phyloP scores from a whole-genome alignment of 2,888 invertebrate species.

The Drosophila flavopinicola region DNA sequence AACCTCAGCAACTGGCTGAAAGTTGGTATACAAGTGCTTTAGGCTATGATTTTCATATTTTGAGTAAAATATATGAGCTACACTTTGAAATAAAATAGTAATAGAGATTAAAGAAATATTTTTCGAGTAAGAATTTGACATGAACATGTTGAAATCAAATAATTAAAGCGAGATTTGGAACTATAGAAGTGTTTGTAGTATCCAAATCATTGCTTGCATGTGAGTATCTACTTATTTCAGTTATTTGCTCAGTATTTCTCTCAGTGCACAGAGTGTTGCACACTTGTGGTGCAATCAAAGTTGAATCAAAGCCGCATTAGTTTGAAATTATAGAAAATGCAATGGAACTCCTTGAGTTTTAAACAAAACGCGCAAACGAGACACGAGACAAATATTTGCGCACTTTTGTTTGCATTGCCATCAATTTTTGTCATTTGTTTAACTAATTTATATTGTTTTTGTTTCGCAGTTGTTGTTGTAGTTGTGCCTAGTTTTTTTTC shows the following conservation, averaged over 20 bases:
- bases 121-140: too few relatives aligned
- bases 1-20: too few relatives aligned
- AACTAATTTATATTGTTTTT: conserved; percentile 44
- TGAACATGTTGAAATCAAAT: too few relatives aligned
- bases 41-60: too few relatives aligned
- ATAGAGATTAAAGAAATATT: neutral
- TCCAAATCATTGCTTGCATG: too few relatives aligned
- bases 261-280: conserved; percentile 30
- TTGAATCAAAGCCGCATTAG: conserved; percentile 72
- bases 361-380: conserved; percentile 8
- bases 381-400: conserved; percentile 71
- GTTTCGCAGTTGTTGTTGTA: conserved; percentile 5
- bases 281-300: conserved; percentile 54
- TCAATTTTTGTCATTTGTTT: conserved; percentile 77
- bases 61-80: too few relatives aligned
- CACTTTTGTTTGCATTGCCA: conserved; percentile 75
- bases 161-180: too few relatives aligned
- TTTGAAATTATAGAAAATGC: conserved; percentile 72
- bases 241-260: conserved; percentile 8
- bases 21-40: too few relatives aligned
- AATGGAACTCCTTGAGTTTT: conserved; percentile 49
- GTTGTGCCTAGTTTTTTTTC: conserved; percentile 18
- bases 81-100: too few relatives aligned
- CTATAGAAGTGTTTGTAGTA: too few relatives aligned
- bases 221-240: too few relatives aligned